A percentile compares a stretch with the other conserved stretches of the same genome.
Evolutionary conservation across 2,888 invertebrate genomes (phyloP).

Genomic region (Parthenolecanium corni): DNA sequence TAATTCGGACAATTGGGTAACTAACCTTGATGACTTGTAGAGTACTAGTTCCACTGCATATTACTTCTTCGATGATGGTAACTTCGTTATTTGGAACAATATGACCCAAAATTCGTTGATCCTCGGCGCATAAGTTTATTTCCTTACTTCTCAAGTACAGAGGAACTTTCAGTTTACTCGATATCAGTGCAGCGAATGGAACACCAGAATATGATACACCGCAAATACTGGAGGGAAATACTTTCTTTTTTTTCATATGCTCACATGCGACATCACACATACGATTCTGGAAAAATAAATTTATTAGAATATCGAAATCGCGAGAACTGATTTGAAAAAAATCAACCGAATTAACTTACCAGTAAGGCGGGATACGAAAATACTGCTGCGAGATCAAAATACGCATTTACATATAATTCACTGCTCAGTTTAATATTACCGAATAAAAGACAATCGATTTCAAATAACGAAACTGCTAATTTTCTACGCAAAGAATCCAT

Average conservation of each 20-base stretch:
- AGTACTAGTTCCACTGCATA: conserved; percentile 8
- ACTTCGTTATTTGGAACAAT: neutral
- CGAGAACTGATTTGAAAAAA: neutral
- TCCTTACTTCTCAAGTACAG: conserved; percentile 8
- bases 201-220: conserved; percentile 17
- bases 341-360: neutral
- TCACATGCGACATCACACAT: neutral
- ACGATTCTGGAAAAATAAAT: neutral
- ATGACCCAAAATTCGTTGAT: conserved; percentile 9
- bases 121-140: neutral
- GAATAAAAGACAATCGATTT: conserved; percentile 4
- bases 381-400: conserved; percentile 3
- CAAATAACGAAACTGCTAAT: conserved; percentile 2
- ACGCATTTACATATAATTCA: neutral
- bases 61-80: conserved; percentile 8
- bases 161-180: conserved; percentile 4
- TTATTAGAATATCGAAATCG: neutral
- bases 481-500: neutral
- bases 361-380: neutral
- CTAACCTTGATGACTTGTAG: conserved; percentile 10
- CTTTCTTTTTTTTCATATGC: neutral
- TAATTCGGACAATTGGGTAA: too few relatives aligned
- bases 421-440: neutral
- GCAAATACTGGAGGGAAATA: neutral
- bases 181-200: conserved; percentile 1